Conservation (phyloP, 2,888 invertebrate species). For the Resseliella maxima region DNA sequence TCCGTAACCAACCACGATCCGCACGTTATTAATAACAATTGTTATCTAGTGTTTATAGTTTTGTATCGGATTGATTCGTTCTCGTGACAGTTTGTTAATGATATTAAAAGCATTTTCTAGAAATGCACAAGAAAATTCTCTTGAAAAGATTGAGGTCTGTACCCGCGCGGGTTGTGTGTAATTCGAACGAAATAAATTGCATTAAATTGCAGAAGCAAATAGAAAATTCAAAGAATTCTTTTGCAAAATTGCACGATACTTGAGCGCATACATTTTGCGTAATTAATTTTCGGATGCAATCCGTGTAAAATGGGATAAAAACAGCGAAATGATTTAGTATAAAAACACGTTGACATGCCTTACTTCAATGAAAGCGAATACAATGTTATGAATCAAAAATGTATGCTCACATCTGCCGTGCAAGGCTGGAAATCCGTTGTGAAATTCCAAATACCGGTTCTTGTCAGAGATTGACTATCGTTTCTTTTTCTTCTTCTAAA, state of each 20-base stretch:
- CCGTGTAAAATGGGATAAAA: neutral
- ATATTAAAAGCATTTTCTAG: neutral
- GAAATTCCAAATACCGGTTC: neutral
- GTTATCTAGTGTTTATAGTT: slow-evolving; percentile 38
- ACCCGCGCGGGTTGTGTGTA: neutral
- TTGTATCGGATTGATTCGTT: neutral
- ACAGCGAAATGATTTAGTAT: neutral
- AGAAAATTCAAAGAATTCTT: neutral
- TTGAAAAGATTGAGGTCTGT: neutral
- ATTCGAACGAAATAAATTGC: neutral
- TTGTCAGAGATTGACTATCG: neutral
- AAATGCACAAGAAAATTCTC: neutral
- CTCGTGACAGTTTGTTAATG: slow-evolving; percentile 3
- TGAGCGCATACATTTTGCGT: neutral
- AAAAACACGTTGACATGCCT: neutral
- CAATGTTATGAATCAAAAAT: slow-evolving; percentile 45
- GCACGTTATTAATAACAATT: slow-evolving; percentile 12
- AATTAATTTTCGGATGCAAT: neutral
- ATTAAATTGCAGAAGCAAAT: neutral
- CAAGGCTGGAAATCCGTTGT: neutral
- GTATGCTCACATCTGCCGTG: neutral
- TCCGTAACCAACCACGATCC: neutral
- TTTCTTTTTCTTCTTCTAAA: too few species aligned
- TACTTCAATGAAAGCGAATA: neutral
- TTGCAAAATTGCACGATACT: neutral